phyloP scores from a whole-genome alignment of 1,140 invertebrate species.

The Drosophila subpulchrella region DNA sequence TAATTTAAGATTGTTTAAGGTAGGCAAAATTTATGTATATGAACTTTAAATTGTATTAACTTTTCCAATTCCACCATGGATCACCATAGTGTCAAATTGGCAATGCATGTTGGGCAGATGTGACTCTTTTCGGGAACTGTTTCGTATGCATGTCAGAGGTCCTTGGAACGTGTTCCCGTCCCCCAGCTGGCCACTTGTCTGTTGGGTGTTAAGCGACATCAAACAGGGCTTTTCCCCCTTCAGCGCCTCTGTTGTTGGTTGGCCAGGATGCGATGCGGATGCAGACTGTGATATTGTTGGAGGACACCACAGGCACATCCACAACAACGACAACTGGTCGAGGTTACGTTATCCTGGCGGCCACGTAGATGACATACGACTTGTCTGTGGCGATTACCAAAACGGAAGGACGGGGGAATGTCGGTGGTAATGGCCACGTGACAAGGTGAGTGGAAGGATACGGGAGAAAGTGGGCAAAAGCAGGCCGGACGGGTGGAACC shows the following conservation, averaged over 20 bases:
- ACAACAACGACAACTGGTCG: constrained; percentile 41
- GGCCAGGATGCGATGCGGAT: constrained; percentile 1
- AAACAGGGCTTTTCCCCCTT: constrained; percentile 21
- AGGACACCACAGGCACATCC: constrained; percentile 30
- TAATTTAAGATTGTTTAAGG: neutral
- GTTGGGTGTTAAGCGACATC: constrained; percentile 46
- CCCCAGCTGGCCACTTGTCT: constrained; percentile 25
- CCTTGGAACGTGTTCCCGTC: constrained; percentile 37
- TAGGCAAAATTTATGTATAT: neutral
- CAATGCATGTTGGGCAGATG: constrained; percentile 25
- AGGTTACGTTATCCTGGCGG: constrained; percentile 41
- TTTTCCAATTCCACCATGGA: neutral
- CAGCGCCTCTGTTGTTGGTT: constrained; percentile 4
- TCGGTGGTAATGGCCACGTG: constrained; percentile 38
- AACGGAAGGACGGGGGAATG: constrained; percentile 1
- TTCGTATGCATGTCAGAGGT: constrained; percentile 62
- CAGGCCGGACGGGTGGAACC: constrained; percentile 10
- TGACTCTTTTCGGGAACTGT: constrained; percentile 11
- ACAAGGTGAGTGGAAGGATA: constrained; percentile 27
- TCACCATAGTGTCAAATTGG: constrained; percentile 29
- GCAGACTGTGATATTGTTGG: constrained; percentile 18
- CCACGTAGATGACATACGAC: constrained; percentile 64
- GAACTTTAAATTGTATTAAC: no score
- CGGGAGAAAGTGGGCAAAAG: constrained; percentile 1
- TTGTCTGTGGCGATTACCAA: constrained; percentile 68